A percentile compares a stretch with the other conserved stretches of the same genome.
Conservation (phyloP, 2,888 invertebrate species). For the Augochlorella aurata region DNA sequence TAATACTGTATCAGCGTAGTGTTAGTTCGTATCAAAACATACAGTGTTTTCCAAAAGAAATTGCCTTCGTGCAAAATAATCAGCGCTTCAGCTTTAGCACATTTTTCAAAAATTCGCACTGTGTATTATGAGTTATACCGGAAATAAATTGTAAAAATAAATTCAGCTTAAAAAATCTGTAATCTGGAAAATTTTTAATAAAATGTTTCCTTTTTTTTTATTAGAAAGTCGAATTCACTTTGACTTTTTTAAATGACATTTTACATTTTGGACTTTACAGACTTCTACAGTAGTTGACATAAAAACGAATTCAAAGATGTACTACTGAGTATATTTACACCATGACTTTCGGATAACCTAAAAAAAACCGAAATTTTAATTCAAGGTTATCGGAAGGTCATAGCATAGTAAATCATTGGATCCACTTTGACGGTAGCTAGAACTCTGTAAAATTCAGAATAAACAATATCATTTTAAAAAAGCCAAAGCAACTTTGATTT, state of each 20-base stretch:
- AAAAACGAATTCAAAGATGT: neutral
- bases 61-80: neutral
- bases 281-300: neutral
- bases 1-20: constrained; percentile 21
- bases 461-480: neutral
- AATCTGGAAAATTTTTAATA: neutral
- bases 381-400: neutral
- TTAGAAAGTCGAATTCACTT: no score
- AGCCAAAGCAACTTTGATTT: neutral
- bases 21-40: constrained; percentile 29
- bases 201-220: no score
- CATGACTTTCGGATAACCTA: neutral
- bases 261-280: no score
- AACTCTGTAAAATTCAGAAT: neutral
- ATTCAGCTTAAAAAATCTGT: neutral
- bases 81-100: neutral
- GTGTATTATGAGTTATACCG: neutral
- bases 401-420: neutral
- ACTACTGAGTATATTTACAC: neutral
- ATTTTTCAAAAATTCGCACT: neutral
- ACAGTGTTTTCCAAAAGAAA: neutral
- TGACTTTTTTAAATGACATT: no score
- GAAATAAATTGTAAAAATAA: neutral
- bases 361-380: neutral
- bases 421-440: no score